Percentiles rank a stretch among this genome's conserved stretches.
phyloP scores from a whole-genome alignment of 2,888 invertebrate species.

The Orthosia cruda region DNA sequence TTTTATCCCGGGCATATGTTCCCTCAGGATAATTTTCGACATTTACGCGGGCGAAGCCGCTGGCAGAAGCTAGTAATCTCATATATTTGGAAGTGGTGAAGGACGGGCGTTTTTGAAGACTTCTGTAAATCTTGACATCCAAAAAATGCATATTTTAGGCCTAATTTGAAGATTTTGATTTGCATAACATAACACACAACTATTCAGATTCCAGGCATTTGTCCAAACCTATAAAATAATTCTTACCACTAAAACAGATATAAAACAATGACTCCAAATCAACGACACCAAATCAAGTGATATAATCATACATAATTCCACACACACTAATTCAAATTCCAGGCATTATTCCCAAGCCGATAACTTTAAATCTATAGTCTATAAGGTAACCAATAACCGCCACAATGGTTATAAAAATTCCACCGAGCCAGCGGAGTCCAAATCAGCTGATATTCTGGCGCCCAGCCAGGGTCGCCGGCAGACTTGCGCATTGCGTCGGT shows the following conservation, averaged over 20 bases:
- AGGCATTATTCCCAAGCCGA: background rate
- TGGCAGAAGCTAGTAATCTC: too few relatives aligned
- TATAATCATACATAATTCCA: slow-evolving; percentile 1
- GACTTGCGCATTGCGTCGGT: slow-evolving; percentile 86
- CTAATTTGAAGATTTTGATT: too few relatives aligned
- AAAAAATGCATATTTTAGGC: too few relatives aligned
- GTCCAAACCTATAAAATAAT: background rate
- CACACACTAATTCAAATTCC: background rate
- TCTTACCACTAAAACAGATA: background rate
- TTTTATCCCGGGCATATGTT: too few relatives aligned
- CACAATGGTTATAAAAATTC: slow-evolving; percentile 68
- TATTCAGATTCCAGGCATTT: background rate
- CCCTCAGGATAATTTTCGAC: too few relatives aligned
- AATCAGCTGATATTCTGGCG: slow-evolving; percentile 82
- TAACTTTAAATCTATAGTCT: background rate
- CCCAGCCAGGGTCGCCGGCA: slow-evolving; percentile 73
- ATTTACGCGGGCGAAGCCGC: too few relatives aligned
- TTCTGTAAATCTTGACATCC: too few relatives aligned
- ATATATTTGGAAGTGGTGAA: too few relatives aligned
- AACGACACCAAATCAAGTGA: background rate
- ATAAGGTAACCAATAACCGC: slow-evolving; percentile 10
- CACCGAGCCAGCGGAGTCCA: slow-evolving; percentile 54
- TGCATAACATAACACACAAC: too few relatives aligned
- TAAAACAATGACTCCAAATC: background rate
- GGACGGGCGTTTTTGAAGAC: too few relatives aligned